Conservation (phyloP, 2,888 invertebrate genomes). For the Hyposoter didymator region DNA sequence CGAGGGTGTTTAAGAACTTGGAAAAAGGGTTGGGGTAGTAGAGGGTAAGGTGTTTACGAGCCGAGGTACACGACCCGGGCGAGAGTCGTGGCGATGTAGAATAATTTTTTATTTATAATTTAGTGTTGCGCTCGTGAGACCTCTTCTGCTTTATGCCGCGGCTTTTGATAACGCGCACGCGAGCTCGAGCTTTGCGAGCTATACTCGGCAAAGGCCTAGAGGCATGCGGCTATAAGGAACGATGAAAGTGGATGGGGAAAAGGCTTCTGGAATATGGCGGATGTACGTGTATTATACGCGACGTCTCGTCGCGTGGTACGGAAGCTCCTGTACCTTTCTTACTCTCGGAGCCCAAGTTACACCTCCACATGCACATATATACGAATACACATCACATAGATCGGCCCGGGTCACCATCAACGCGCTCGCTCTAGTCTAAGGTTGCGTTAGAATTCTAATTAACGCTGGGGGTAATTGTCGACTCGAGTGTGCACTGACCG, state of each 20-base stretch:
- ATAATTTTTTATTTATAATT: slow-evolving; percentile 78
- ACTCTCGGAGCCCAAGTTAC: slow-evolving; percentile 34
- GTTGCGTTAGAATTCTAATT: slow-evolving; percentile 69
- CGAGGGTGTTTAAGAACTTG: slow-evolving; percentile 31
- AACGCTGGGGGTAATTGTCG: slow-evolving; percentile 66
- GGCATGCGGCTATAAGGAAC: slow-evolving; percentile 48
- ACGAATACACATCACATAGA: slow-evolving; percentile 13
- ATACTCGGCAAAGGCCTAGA: slow-evolving; percentile 29
- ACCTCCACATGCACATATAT: slow-evolving; percentile 10
- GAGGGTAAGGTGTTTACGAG: slow-evolving; percentile 66
- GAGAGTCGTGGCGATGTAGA: slow-evolving; percentile 69
- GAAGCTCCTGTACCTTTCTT: slow-evolving; percentile 63
- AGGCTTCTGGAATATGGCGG: slow-evolving; percentile 61
- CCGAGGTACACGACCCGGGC: slow-evolving; percentile 57
- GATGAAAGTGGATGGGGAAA: slow-evolving; percentile 22
- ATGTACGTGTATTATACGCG: slow-evolving; percentile 64
- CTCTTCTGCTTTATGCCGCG: slow-evolving; percentile 54
- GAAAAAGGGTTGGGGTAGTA: slow-evolving; percentile 25
- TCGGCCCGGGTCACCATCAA: slow-evolving; percentile 33
- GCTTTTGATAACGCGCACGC: slow-evolving; percentile 76
- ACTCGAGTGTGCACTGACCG: slow-evolving; percentile 51
- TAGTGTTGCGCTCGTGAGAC: slow-evolving; percentile 68
- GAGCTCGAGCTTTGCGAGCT: slow-evolving; percentile 70
- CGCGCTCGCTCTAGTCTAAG: slow-evolving; percentile 46
- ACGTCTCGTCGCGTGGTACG: slow-evolving; percentile 68